Evolutionary conservation across 1,140 invertebrate species (phyloP), one percentile per base, ranked within the genome.

Genomic region (Conus betulinus): DNA sequence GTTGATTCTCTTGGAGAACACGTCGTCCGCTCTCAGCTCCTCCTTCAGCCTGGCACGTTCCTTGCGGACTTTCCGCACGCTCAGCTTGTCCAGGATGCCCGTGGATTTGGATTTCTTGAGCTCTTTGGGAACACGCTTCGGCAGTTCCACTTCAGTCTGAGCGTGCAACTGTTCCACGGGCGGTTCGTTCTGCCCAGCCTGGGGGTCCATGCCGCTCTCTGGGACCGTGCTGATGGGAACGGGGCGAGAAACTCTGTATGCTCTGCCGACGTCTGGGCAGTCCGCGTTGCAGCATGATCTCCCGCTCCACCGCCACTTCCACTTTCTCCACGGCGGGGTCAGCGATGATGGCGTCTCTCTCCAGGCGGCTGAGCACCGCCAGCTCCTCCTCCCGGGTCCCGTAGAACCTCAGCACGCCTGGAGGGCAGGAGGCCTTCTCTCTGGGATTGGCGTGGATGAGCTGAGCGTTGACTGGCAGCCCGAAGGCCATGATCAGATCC

Each of bases 41-140:
- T 91, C 93, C 88, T 94, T 94, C 84, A 94, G 81, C 88, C 90
- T 93, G 5, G 94, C 94, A 27, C 94, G 79, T 84, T 94, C 94
- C 71, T 93, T 92, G 79, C 91, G 93, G 15, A 89, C 91, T 81
- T 90, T 93, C 25, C 93, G 82, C 3, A 93, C 92, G 85, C 93
- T 93, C 6, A 94, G 85, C 86, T 93, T 93, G 85, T 94, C 94
- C 67, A 94, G 88, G 51, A 94, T 89, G 7, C 87, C 90, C 23
- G 91, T 90, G 23, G 91, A 91, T 88, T 92, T 93, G 51, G 92
- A 91, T 83, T 93, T 94, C 82, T 93, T 93, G 10, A 90, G 83
- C 53, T 93, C 93, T 87, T 93, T 94, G n/a, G 89, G 88, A 11
- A 91, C 90, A 76, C 93, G 87, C 20, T 91, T 88, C 4, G 94